Base-by-base conservation (phyloP, 2,797 vertebrate genomes). In the Sandelia bainsii region DNA sequence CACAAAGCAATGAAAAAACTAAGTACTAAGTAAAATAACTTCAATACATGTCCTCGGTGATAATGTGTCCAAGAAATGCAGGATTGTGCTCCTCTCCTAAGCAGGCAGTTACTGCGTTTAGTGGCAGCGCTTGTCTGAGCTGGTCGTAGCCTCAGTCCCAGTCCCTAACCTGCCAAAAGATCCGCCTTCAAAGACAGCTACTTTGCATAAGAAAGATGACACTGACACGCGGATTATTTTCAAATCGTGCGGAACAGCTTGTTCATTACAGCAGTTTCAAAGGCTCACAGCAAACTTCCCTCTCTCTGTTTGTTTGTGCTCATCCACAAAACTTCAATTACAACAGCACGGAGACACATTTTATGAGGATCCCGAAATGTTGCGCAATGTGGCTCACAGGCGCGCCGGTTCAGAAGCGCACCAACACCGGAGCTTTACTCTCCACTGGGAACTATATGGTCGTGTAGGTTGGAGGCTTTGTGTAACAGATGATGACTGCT, bases 131-230 rank as follows among this genome's bases (percentile, higher is more conserved):
- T 82, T 61, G 87, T 89, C 75, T 90, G 92, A 93, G 92, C 88
- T 69, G 89, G 81, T 91, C 85, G 62, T 82, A 88, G 89, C 81
- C 89, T 86, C 86, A 56, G 92, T 94, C 93, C 93, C 83, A 85
- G 90, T 90, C 32, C 32, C 93, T 91, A 93, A 94, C 92, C 94
- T 94, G 94, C 95, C 91, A 93, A 87, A 84, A 94, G 94, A 95
- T 94, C 96, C 96, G 96, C 96, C 96, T 97, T 91, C 95, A 95
- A 93, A 96, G 94, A 94, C 95, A 93, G 85, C 94, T 93, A 89
- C 94, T 98, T 98, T 96, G 95, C 97, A 98, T 98, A 95, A 97
- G 95, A 98, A 99, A 97, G 96, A 94, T 89, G 94, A 95, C 94
- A 95, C 95, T 94, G 96, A 96, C 96, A 96, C 95, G 95, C 94